phyloP scores from a whole-genome alignment of 2,888 invertebrate species.

The Monopis laevigella region DNA sequence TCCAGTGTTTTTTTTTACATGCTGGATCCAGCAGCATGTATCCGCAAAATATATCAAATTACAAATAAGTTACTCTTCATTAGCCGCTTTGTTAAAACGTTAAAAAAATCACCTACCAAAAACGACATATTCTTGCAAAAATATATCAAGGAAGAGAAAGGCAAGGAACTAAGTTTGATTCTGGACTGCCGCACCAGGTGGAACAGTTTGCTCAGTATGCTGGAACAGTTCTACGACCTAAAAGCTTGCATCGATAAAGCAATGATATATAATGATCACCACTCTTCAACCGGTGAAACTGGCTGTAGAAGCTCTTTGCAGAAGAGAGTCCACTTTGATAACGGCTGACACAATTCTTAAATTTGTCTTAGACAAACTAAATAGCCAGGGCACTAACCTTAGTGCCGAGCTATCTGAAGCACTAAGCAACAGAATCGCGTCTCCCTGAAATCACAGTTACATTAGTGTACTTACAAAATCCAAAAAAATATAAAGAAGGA shows the following conservation, averaged over 20 bases:
- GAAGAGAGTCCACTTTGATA: conserved; percentile 19
- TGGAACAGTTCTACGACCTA: conserved; percentile 19
- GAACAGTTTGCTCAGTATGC: conserved; percentile 17
- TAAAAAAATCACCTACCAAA: too few species aligned
- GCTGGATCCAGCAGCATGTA: too few species aligned
- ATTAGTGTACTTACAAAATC: conserved; percentile 15
- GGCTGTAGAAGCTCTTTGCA: conserved; percentile 20
- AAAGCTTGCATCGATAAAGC: conserved; percentile 23
- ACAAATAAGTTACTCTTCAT: too few species aligned
- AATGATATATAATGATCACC: conserved; percentile 20
- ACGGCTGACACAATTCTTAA: conserved; percentile 19
- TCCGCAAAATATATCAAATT: too few species aligned
- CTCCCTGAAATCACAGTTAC: conserved; percentile 12
- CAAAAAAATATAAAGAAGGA: conserved; percentile 7
- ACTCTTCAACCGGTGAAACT: conserved; percentile 20
- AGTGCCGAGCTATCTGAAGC: conserved; percentile 18
- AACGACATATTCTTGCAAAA: too few species aligned
- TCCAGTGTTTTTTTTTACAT: too few species aligned
- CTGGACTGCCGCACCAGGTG: too few species aligned
- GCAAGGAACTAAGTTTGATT: too few species aligned
- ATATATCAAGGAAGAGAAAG: too few species aligned
- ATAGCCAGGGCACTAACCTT: conserved; percentile 13
- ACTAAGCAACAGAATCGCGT: conserved; percentile 14
- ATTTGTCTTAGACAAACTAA: conserved; percentile 19
- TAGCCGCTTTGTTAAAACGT: too few species aligned